Evolutionary conservation across 2,113 vertebrate species (phyloP).

Genomic region (Lethenteron reissneri): DNA sequence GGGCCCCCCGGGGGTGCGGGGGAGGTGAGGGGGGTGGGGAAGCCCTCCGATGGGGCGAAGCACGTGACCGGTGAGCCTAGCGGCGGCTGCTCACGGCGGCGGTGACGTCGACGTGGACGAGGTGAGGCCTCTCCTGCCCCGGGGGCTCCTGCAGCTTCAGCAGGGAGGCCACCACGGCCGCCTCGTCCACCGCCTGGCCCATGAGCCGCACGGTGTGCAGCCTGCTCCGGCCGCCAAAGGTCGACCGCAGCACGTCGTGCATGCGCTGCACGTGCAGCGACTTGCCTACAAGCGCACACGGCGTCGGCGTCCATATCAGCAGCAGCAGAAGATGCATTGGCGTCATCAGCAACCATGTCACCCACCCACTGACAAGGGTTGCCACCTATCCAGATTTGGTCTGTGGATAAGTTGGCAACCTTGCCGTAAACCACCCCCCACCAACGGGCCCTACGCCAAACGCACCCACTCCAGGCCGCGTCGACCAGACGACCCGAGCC

Average conservation of each 20-base stretch:
- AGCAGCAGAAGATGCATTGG: slow-evolving; percentile 13
- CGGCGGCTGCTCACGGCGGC: slow-evolving; percentile 40
- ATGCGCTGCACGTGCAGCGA: slow-evolving; percentile 62
- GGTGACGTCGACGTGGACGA: slow-evolving; percentile 78
- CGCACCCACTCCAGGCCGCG: slow-evolving; percentile 57
- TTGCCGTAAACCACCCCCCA: not conserved
- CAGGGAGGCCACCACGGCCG: slow-evolving; percentile 30
- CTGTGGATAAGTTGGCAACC: not conserved
- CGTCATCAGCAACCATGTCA: not conserved
- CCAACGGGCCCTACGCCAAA: not conserved
- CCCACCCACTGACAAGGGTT: not conserved
- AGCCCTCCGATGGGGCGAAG: too few relatives aligned
- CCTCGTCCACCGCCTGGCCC: slow-evolving; percentile 46
- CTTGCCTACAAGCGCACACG: slow-evolving; percentile 34
- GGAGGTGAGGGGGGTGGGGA: too few relatives aligned
- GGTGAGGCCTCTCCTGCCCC: slow-evolving; percentile 21
- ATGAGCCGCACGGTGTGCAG: slow-evolving; percentile 40
- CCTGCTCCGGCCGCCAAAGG: slow-evolving; percentile 12
- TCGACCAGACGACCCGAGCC: slow-evolving; percentile 51
- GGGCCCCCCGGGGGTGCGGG: not conserved
- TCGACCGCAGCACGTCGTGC: slow-evolving; percentile 24
- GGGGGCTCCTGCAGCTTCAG: slow-evolving; percentile 26
- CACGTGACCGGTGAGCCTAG: not conserved
- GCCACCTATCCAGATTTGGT: not conserved
- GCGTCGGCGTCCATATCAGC: not conserved